Base-by-base conservation (phyloP, 2,113 vertebrate species). In the Ptychochromis oligacanthus region DNA sequence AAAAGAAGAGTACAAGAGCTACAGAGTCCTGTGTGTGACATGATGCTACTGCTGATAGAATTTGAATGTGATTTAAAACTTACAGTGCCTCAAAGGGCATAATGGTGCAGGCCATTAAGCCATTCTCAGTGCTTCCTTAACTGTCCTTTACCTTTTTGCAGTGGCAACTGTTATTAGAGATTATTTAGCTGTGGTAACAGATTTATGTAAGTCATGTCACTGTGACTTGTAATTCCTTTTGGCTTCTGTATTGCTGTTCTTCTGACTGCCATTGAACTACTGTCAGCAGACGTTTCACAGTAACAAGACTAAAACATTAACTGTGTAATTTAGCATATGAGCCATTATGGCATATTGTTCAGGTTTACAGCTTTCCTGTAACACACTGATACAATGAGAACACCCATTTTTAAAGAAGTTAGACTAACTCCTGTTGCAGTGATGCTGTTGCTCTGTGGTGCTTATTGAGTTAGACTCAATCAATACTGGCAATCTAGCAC, bases 401-500 rank as follows among this genome's bases (percentile, higher is more conserved):
- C 26, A 5, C 13, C 11, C 6, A 5, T 40, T 77, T 61, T 22
- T 8, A 70, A 26, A 58, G 5, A 18, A 15, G 14, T 24, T 8
- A 40, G 18, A 34, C n/a, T 2, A 34, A 72, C 58, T 78, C 24
- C 36, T 13, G 7, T 43, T 62, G 77, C 38, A 38, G 4, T 3
- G 59, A 60, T 77, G 74, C 58, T 54, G 67, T 56, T 60, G 85
- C 70, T 26, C n/a, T 24, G 20, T 10, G 34, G 17, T 49, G 78
- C 75, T 81, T 82, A 75, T 83, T 78, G 80, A 86, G 43, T 90
- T 58, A 7, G 67, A 82, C 75, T 88, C 70, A 60, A 87, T 93
- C 88, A 83, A 88, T 90, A 59, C 54, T 22, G 12, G 22, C 88
- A 85, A 91, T 90, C 81, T 57, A 58, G 46, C 59, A 24, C 74